Conservation (phyloP, 2,888 invertebrate species). For the Magallana nippona region DNA sequence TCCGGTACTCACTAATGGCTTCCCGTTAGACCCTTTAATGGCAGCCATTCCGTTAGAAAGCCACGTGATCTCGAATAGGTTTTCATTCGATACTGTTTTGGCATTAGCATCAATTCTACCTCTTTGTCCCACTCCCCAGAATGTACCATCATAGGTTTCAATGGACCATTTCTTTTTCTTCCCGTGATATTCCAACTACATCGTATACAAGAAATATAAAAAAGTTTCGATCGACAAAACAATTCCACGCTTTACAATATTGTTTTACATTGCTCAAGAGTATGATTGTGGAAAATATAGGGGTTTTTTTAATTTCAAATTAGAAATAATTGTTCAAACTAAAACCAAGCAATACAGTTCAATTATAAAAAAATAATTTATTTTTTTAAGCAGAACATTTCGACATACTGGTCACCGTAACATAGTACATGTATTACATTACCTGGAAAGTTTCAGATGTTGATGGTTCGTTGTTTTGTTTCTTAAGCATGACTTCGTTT, state of each 20-base stretch:
- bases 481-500: conserved; percentile 77
- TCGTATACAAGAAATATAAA: background rate
- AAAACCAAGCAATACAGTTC: no score
- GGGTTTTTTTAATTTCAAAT: no score
- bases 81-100: conserved; percentile 50
- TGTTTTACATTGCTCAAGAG: no score
- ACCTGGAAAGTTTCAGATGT: conserved; percentile 96
- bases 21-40: conserved; percentile 95
- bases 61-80: conserved; percentile 92
- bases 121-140: conserved; percentile 95
- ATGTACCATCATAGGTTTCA: conserved; percentile 96
- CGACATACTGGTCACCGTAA: no score
- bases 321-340: no score
- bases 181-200: conserved; percentile 91
- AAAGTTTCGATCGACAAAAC: background rate
- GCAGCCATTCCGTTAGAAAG: conserved; percentile 93
- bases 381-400: no score
- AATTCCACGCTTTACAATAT: background rate
- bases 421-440: no score
- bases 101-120: conserved; percentile 90
- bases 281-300: no score
- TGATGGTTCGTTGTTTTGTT: conserved; percentile 86
- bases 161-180: conserved; percentile 95
- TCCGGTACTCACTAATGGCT: conserved; percentile 94
- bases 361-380: no score